phyloP scores from a whole-genome alignment of 2,113 vertebrate genomes.

The Coptodon bakossiorum region DNA sequence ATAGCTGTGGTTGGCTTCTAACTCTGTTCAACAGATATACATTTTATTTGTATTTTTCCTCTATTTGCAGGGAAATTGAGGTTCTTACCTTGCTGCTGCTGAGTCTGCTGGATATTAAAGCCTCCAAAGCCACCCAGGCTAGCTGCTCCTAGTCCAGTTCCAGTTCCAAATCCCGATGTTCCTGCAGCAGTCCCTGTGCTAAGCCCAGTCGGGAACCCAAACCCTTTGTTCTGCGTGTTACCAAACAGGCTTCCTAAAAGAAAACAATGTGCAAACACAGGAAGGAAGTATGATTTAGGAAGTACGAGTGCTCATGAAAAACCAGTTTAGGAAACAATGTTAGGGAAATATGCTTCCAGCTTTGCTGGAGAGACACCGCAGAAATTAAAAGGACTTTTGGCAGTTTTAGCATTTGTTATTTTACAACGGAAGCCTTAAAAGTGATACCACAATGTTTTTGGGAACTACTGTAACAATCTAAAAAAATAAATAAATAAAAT shows the following conservation, averaged over 20 bases:
- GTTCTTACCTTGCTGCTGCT: slow-evolving; percentile 69
- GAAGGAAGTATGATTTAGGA: not conserved
- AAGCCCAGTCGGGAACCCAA: slow-evolving; percentile 88
- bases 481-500: not conserved
- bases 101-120: slow-evolving; percentile 82
- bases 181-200: slow-evolving; percentile 74
- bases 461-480: not conserved
- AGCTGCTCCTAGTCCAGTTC: slow-evolving; percentile 74
- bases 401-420: not conserved
- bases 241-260: slow-evolving; percentile 81
- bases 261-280: not conserved
- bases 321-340: not conserved
- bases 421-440: not conserved
- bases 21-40: not conserved
- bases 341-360: not conserved
- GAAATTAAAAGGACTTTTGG: not conserved
- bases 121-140: slow-evolving; percentile 80
- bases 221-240: slow-evolving; percentile 89
- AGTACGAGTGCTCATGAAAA: not conserved
- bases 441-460: too few relatives aligned
- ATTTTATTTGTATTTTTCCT: not conserved
- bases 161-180: slow-evolving; percentile 73
- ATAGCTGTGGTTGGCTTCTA: not conserved
- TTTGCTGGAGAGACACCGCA: not conserved
- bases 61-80: not conserved